These are phyloP conservation scores for Ia io DNA, from an alignment of 2,113 vertebrate genomes.

Conservation along the genomic window DNA sequence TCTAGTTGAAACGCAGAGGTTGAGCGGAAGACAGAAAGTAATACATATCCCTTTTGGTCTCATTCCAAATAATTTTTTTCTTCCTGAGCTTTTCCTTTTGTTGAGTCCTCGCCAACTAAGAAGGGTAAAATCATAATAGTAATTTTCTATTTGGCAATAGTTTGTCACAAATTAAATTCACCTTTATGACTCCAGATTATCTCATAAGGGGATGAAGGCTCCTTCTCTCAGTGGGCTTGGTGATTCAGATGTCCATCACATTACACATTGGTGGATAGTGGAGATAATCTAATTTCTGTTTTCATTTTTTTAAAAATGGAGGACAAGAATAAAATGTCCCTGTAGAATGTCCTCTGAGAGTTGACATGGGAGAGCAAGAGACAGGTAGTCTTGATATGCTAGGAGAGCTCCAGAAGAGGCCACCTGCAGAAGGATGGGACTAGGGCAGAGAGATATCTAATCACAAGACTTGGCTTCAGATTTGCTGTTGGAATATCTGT, in stretches of 20 bases:
- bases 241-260: background rate
- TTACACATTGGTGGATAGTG: background rate
- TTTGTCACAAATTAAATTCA: slow-evolving; percentile 13
- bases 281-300: slow-evolving; percentile 29
- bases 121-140: slow-evolving; percentile 4
- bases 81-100: background rate
- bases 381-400: background rate
- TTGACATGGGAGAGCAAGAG: background rate
- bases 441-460: background rate
- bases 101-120: background rate
- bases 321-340: background rate
- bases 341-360: background rate
- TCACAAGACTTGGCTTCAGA: background rate
- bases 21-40: background rate
- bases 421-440: background rate
- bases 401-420: background rate
- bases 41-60: background rate
- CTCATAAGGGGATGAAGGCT: background rate
- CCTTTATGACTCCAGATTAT: slow-evolving; percentile 24
- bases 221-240: background rate
- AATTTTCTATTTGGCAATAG: background rate
- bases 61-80: background rate
- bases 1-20: background rate
- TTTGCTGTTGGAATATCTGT: background rate
- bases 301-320: background rate